Percentiles rank a stretch among this genome's conserved stretches.
phyloP scores from a whole-genome alignment of 2,113 vertebrate species.

The Gavia stellata region DNA sequence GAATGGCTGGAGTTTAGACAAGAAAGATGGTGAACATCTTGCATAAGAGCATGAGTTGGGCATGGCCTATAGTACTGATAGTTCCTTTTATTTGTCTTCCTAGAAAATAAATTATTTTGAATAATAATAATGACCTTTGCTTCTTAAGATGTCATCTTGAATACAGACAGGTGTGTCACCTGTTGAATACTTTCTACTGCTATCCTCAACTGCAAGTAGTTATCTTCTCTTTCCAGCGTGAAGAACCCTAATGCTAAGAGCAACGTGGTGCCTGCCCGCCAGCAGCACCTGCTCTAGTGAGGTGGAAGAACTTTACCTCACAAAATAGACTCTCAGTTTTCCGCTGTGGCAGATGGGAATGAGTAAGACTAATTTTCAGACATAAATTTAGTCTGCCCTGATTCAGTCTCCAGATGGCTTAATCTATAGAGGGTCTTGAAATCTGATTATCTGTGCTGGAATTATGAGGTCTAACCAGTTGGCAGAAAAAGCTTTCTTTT shows the following conservation, averaged over 20 bases:
- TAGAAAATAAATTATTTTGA: constrained; percentile 2
- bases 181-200: not conserved
- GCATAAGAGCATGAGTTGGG: not conserved
- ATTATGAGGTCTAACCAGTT: constrained; percentile 9
- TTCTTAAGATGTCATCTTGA: not conserved
- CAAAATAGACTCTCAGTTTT: not conserved
- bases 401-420: not conserved
- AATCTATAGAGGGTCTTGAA: constrained; percentile 8
- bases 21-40: not conserved
- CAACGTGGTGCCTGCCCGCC: not conserved
- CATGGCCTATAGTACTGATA: not conserved
- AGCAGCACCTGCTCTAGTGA: not conserved
- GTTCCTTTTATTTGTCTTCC: not conserved
- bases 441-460: constrained; percentile 14
- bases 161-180: not conserved
- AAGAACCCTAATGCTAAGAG: not conserved
- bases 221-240: not conserved
- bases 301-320: not conserved
- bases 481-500: constrained; percentile 33
- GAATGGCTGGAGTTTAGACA: not conserved
- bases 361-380: constrained; percentile 43
- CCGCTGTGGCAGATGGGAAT: not conserved
- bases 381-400: constrained; percentile 14
- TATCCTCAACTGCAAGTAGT: not conserved
- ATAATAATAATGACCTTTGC: not conserved